These are phyloP conservation scores for Orthosia gothica DNA, from an alignment of 2,888 invertebrate species.

Conservation along the genomic window DNA sequence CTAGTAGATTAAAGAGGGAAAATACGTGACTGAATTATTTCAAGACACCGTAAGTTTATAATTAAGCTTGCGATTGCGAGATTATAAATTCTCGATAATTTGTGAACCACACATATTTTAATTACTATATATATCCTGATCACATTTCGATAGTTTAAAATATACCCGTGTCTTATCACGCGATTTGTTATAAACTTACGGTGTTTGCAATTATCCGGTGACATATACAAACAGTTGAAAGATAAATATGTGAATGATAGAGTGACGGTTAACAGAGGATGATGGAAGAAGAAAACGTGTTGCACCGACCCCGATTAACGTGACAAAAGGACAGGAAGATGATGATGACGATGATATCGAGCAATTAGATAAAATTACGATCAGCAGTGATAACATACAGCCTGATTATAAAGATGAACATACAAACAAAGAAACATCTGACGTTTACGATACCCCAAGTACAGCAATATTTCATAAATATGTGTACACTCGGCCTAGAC, in stretches of 20 bases:
- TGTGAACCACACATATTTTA: too few relatives aligned
- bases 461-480: constrained; percentile 48
- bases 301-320: not conserved
- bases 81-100: too few relatives aligned
- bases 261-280: not conserved
- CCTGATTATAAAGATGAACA: not conserved
- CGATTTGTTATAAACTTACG: too few relatives aligned
- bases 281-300: not conserved
- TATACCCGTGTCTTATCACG: too few relatives aligned
- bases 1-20: not conserved
- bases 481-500: constrained; percentile 40
- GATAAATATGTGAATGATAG: not conserved
- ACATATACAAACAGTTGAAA: not conserved
- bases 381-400: not conserved
- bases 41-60: too few relatives aligned
- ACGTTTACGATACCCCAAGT: not conserved
- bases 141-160: too few relatives aligned
- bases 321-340: not conserved
- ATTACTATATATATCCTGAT: too few relatives aligned
- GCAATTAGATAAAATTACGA: not conserved
- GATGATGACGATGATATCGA: not conserved
- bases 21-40: too few relatives aligned
- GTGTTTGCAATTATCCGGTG: too few relatives aligned
- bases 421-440: constrained; percentile 9
- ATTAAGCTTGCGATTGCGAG: too few relatives aligned